Conservation (phyloP, 1,140 invertebrate species). For the Ceratosolen solmsi region DNA sequence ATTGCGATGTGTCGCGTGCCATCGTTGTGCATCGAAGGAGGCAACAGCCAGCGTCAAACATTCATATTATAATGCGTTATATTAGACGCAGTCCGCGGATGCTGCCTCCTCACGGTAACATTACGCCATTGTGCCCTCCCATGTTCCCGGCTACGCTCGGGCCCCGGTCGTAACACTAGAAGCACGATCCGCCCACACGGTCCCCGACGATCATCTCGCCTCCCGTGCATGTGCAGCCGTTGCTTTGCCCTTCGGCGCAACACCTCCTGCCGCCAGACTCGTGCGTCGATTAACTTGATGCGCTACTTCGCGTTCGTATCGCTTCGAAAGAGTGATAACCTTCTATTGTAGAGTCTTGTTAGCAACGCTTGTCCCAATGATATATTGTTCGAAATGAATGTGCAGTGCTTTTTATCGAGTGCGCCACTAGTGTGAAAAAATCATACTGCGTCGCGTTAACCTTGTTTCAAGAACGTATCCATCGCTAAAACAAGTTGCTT, state of each 20-base stretch:
- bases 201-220: constrained; percentile 53
- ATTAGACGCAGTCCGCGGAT: constrained; percentile 68
- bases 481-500: not conserved
- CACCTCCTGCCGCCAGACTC: not conserved
- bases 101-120: constrained; percentile 59
- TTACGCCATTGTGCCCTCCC: constrained; percentile 61
- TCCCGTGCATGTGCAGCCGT: constrained; percentile 6
- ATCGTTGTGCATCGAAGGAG: constrained; percentile 48
- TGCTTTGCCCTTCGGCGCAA: not conserved
- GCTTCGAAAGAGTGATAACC: not conserved
- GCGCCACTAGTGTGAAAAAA: not conserved
- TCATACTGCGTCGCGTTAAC: not conserved
- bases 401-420: not conserved
- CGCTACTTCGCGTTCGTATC: not conserved
- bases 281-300: not conserved
- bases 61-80: constrained; percentile 72
- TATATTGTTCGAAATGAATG: not conserved
- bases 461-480: not conserved
- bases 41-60: constrained; percentile 57
- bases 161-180: constrained; percentile 60
- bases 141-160: constrained; percentile 58
- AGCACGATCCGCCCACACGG: constrained; percentile 64
- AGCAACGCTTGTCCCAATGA: not conserved
- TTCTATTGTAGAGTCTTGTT: not conserved
- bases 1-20: constrained; percentile 62